Evolutionary conservation across 2,113 vertebrate species (phyloP).

Genomic region (Asarcornis scutulata): DNA sequence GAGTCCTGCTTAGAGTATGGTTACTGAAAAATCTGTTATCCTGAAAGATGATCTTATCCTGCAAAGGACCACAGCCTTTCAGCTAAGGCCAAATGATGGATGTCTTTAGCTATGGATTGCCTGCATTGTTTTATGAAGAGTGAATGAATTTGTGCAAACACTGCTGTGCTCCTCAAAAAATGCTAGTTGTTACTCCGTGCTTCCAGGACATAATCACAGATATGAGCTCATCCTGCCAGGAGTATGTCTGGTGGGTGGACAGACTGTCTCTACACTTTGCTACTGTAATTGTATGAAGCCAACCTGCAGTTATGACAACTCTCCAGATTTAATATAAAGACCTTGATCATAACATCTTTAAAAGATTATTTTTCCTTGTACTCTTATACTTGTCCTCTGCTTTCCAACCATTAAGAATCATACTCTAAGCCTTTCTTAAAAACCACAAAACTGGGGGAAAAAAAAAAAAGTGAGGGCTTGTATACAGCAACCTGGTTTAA

Average conservation of each 20-base stretch:
- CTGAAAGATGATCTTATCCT: background rate
- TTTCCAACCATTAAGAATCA: background rate
- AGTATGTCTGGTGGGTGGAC: background rate
- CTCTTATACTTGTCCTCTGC: background rate
- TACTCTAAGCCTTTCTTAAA: background rate
- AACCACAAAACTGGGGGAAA: background rate
- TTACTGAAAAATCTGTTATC: background rate
- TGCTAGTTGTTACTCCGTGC: background rate
- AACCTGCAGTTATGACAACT: background rate
- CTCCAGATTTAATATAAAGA: no score
- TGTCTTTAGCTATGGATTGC: background rate
- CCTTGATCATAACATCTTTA: no score
- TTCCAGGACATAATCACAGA: background rate
- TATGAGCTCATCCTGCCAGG: accelerated
- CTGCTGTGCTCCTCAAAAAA: background rate
- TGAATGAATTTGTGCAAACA: background rate
- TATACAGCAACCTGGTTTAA: background rate
- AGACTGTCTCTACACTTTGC: background rate
- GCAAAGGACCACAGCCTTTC: background rate
- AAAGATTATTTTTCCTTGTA: background rate
- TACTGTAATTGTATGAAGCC: background rate
- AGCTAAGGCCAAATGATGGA: background rate
- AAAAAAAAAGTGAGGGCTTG: background rate
- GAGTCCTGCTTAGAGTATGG: background rate
- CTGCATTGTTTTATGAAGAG: background rate